Percentiles rank a stretch among this genome's conserved stretches.
Conservation (phyloP, 2,797 vertebrate genomes). For the Amniataba percoides region DNA sequence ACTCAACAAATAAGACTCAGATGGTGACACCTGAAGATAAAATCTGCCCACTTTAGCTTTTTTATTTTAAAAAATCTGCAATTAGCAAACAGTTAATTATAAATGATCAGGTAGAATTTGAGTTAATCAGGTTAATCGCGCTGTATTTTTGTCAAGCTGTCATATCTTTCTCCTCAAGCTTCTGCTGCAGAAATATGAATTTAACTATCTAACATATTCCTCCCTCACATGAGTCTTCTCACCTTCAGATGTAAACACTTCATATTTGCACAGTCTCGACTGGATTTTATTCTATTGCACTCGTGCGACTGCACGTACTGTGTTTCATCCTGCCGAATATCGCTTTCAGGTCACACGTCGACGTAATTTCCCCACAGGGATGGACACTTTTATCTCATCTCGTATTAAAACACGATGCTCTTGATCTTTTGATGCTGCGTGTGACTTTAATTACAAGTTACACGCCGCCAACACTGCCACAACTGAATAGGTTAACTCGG, state of each 20-base stretch:
- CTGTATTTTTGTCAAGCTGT: neutral
- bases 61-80: constrained; percentile 1
- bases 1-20: neutral
- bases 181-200: neutral
- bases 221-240: neutral
- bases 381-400: constrained; percentile 41
- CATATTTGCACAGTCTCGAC: neutral
- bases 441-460: constrained; percentile 35
- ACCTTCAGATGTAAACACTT: neutral
- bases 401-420: constrained; percentile 27
- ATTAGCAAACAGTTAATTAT: neutral
- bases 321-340: constrained; percentile 15
- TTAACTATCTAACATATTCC: neutral
- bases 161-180: neutral
- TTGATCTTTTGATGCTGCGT: constrained; percentile 41
- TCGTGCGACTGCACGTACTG: constrained; percentile 3
- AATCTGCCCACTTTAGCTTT: neutral
- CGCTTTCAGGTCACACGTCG: constrained; percentile 3
- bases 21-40: neutral
- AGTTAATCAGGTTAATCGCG: neutral
- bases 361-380: constrained; percentile 45
- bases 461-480: neutral
- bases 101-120: neutral
- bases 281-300: constrained; percentile 1
- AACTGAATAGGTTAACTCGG: constrained; percentile 16